Evolutionary conservation across 2,888 invertebrate genomes (phyloP).

Genomic region (Pilophorus perplexus): DNA sequence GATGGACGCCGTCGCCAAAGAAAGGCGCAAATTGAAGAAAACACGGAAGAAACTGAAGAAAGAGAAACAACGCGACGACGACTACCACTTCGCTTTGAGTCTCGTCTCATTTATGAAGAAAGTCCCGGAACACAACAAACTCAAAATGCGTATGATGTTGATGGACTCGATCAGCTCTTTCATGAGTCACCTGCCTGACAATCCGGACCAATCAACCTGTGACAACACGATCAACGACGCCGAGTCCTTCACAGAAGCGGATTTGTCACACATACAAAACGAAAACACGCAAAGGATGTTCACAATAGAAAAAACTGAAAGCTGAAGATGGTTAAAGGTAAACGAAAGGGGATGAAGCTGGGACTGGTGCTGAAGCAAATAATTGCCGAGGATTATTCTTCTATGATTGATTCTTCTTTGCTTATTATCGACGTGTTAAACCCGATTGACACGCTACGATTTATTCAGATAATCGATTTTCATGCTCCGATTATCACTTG

Average conservation of each 20-base stretch:
- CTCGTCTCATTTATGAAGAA: conserved; percentile 30
- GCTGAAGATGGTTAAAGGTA: too few species aligned
- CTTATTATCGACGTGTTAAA: too few species aligned
- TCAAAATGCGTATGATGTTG: conserved; percentile 24
- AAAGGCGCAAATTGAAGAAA: conserved; percentile 5
- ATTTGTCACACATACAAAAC: background rate
- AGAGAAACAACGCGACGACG: conserved; percentile 14
- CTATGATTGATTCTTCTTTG: too few species aligned
- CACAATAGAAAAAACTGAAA: background rate
- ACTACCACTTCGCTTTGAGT: conserved; percentile 32
- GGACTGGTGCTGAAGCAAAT: too few species aligned
- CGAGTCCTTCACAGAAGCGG: conserved; percentile 8
- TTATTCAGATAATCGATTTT: too few species aligned
- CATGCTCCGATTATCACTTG: too few species aligned
- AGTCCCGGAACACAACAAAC: conserved; percentile 4
- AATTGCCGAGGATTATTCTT: too few species aligned
- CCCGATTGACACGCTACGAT: too few species aligned
- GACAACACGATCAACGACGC: conserved; percentile 17
- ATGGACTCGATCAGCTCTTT: conserved; percentile 27
- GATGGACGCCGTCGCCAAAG: background rate
- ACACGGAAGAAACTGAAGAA: conserved; percentile 3
- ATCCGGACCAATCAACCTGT: conserved; percentile 21
- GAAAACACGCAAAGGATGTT: background rate
- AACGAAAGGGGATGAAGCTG: too few species aligned
- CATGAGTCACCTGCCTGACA: background rate